Evolutionary conservation across 2,888 invertebrate genomes (phyloP).

Genomic region (Perizoma flavofasciatum): DNA sequence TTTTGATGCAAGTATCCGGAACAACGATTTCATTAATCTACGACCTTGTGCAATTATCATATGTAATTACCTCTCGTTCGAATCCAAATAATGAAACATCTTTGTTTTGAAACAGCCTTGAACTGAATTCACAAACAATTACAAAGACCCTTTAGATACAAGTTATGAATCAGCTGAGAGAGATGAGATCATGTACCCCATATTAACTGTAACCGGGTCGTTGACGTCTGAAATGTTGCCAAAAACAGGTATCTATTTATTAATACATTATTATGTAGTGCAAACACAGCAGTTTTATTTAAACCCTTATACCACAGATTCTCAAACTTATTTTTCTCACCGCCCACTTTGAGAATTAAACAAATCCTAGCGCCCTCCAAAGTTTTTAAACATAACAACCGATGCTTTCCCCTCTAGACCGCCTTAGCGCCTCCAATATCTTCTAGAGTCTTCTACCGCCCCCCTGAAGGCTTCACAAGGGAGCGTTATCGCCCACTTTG

Average conservation of each 20-base stretch:
- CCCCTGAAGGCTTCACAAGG: too few relatives aligned
- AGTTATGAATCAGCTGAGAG: constrained; percentile 38
- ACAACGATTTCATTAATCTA: constrained; percentile 17
- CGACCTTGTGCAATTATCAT: constrained; percentile 31
- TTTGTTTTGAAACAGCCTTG: constrained; percentile 37
- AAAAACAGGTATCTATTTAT: constrained; percentile 32
- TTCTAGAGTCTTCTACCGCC: too few relatives aligned
- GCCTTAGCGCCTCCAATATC: too few relatives aligned
- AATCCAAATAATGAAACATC: constrained; percentile 27
- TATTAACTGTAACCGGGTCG: constrained; percentile 27
- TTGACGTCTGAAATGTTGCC: constrained; percentile 40
- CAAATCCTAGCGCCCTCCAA: too few relatives aligned
- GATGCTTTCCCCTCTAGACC: too few relatives aligned
- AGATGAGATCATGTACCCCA: constrained; percentile 35
- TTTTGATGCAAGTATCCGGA: constrained; percentile 1
- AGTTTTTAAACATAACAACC: too few relatives aligned
- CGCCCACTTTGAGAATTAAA: too few relatives aligned
- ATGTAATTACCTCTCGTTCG: constrained; percentile 22
- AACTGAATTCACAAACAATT: constrained; percentile 31
- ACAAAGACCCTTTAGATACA: constrained; percentile 33
- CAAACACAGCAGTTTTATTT: too few relatives aligned
- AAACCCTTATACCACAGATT: neutral
- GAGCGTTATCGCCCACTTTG: too few relatives aligned
- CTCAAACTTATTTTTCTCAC: too few relatives aligned
- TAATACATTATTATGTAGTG: neutral